Evolutionary conservation across 2,113 vertebrate species (phyloP).

Genomic region (Girardinichthys multiradiatus): DNA sequence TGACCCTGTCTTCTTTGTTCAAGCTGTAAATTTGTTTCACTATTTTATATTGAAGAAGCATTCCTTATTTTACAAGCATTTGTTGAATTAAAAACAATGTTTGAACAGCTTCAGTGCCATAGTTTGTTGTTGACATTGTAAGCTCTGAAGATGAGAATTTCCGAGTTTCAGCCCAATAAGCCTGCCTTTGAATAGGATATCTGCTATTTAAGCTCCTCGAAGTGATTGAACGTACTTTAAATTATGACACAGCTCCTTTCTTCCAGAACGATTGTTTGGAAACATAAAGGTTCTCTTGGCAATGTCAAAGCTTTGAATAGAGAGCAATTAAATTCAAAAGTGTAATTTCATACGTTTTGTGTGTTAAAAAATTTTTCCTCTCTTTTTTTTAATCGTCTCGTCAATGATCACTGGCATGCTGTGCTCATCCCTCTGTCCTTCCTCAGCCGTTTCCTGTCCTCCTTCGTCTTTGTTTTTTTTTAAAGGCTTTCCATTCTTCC

Average conservation of each 20-base stretch:
- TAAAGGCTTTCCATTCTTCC: conserved; percentile 79
- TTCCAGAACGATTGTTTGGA: conserved; percentile 66
- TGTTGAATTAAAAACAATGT: conserved; percentile 16
- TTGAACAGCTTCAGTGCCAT: conserved; percentile 26
- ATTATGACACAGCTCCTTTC: conserved; percentile 63
- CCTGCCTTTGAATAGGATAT: conserved; percentile 51
- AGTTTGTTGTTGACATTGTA: conserved; percentile 25
- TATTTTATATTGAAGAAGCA: conserved; percentile 34
- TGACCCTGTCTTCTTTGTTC: conserved; percentile 38
- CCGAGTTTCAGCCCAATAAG: conserved; percentile 19
- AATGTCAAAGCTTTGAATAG: conserved; percentile 74
- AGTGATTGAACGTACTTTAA: conserved; percentile 65
- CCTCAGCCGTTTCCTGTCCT: conserved; percentile 31
- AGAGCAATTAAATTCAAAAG: conserved; percentile 78
- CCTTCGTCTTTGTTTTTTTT: conserved; percentile 66
- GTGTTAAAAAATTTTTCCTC: conserved; percentile 71
- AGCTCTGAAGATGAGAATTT: conserved; percentile 13
- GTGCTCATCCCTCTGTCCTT: conserved; percentile 56
- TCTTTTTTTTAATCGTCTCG: conserved; percentile 67
- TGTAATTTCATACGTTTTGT: conserved; percentile 78
- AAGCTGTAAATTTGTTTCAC: conserved; percentile 43
- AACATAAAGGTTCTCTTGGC: conserved; percentile 67
- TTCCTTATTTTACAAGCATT: conserved; percentile 16
- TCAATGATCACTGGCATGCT: conserved; percentile 64
- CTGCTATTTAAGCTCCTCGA: conserved; percentile 58